These are phyloP conservation scores for Notodonta dromedarius DNA, from an alignment of 2,888 invertebrate species.

Conservation along the genomic window DNA sequence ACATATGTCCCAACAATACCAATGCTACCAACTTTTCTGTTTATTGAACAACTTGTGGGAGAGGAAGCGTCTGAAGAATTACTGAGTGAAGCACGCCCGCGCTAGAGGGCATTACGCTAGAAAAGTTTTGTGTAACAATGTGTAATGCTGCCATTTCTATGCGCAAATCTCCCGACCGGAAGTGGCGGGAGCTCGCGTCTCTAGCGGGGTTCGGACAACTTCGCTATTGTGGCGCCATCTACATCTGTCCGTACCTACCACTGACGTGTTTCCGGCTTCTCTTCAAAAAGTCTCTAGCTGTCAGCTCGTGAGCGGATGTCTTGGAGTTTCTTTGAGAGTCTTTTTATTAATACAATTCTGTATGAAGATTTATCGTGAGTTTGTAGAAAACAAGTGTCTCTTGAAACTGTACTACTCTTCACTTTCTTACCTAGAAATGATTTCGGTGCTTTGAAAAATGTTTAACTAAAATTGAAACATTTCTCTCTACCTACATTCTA, in stretches of 20 bases:
- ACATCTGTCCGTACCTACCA: constrained; percentile 72
- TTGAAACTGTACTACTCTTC: constrained; percentile 7
- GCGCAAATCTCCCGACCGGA: constrained; percentile 74
- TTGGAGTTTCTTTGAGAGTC: constrained; percentile 77
- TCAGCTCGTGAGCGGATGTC: constrained; percentile 74
- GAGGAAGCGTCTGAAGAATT: constrained; percentile 65
- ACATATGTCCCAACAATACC: constrained; percentile 32
- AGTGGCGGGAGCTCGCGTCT: constrained; percentile 58
- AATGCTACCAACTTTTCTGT: constrained; percentile 52
- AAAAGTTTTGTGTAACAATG: constrained; percentile 81
- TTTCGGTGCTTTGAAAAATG: no score
- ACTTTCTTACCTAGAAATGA: constrained; percentile 2
- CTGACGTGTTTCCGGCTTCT: constrained; percentile 80
- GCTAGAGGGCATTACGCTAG: constrained; percentile 71
- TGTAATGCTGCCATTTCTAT: constrained; percentile 83
- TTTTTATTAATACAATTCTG: constrained; percentile 68
- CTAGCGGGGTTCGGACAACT: constrained; percentile 62
- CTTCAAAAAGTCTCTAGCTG: constrained; percentile 80
- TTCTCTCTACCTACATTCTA: no score
- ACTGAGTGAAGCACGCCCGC: constrained; percentile 65
- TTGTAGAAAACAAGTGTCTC: constrained; percentile 44
- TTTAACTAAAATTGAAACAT: no score
- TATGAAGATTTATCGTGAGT: constrained; percentile 65
- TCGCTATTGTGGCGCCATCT: constrained; percentile 79
- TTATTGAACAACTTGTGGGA: constrained; percentile 63